phyloP scores from a whole-genome alignment of 2,113 vertebrate genomes.

The Laticauda colubrina region DNA sequence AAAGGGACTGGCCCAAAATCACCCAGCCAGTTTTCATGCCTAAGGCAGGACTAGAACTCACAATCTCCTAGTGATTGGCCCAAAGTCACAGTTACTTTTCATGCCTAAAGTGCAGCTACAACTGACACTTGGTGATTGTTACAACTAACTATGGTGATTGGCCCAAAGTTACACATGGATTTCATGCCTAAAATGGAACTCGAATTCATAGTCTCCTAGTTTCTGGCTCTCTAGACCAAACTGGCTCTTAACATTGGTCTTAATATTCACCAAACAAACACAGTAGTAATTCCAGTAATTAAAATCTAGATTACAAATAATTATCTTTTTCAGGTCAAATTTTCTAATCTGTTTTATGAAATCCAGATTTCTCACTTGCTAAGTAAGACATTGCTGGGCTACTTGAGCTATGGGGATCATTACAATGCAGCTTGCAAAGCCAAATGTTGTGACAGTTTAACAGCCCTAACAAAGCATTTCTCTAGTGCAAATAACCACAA shows the following conservation, averaged over 20 bases:
- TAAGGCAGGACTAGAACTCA: background rate
- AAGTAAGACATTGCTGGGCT: rapidly evolving
- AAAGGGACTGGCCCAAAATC: background rate
- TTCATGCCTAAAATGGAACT: background rate
- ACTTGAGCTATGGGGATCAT: background rate
- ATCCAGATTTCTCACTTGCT: background rate
- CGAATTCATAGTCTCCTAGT: background rate
- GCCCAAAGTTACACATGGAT: background rate
- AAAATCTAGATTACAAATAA: background rate
- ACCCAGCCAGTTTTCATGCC: background rate
- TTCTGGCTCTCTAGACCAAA: background rate
- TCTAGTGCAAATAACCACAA: background rate
- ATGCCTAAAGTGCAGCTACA: background rate
- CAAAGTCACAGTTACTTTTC: background rate
- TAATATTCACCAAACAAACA: background rate
- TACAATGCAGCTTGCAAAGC: background rate
- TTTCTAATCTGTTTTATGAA: background rate
- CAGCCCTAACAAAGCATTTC: constrained; percentile 8
- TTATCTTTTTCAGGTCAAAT: background rate
- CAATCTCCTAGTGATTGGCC: background rate
- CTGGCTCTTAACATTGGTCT: background rate
- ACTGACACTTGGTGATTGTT: background rate
- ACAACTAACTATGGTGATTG: background rate
- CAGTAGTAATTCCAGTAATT: background rate
- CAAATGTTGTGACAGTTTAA: constrained; percentile 26